Conservation (phyloP, 2,113 vertebrate genomes). For the Lanius collurio region DNA sequence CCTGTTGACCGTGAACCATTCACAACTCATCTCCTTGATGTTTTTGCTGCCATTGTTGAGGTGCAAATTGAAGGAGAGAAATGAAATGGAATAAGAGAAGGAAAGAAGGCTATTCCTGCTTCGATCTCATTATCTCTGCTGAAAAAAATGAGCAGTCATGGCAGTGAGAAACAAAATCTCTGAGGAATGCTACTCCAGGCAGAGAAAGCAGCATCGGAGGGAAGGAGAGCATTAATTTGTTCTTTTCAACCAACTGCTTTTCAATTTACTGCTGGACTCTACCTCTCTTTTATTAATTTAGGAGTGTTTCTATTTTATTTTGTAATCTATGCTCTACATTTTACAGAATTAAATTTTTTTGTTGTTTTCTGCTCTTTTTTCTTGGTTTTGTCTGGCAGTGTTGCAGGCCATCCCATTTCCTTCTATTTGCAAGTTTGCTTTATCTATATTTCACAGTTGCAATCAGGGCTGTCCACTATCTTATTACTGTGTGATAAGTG, state of each 20-base stretch:
- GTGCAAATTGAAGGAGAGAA: conserved; percentile 16
- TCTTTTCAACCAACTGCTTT: neutral
- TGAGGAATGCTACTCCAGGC: neutral
- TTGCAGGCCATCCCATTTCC: neutral
- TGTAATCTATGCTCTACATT: neutral
- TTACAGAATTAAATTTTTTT: neutral
- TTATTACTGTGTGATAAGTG: conserved; percentile 20
- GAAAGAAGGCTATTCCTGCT: neutral
- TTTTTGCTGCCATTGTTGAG: neutral
- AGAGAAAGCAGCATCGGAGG: neutral
- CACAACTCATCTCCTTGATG: neutral
- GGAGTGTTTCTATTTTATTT: neutral
- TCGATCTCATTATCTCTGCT: neutral
- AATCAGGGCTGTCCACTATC: neutral
- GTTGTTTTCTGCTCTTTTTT: neutral
- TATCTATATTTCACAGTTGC: conserved; percentile 14
- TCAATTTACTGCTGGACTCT: conserved; percentile 8
- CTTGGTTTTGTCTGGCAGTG: neutral
- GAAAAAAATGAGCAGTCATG: conserved; percentile 21
- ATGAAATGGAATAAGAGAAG: conserved; percentile 10
- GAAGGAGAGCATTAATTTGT: neutral
- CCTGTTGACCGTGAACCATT: neutral
- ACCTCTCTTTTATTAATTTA: conserved; percentile 11
- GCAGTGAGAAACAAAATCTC: conserved; percentile 31
- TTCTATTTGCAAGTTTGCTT: conserved; percentile 13